These are phyloP conservation scores for Forficula auricularia DNA, from an alignment of 1,140 invertebrate species.

Conservation along the genomic window DNA sequence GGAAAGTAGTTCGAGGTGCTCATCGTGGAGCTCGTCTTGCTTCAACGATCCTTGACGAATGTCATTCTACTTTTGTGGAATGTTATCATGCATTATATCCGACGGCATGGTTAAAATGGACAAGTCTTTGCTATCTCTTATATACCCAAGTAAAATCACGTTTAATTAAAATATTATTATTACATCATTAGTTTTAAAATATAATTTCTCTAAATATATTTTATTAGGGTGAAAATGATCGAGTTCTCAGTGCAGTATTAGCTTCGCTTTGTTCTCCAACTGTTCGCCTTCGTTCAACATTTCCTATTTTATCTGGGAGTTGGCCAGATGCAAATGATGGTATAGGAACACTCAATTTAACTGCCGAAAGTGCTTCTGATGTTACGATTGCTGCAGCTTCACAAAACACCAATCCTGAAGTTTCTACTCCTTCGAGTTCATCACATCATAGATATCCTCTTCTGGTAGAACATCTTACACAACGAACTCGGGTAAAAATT, in stretches of 20 bases:
- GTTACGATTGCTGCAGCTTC: constrained; percentile 3
- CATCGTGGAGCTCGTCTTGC: constrained; percentile 3
- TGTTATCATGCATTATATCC: constrained; percentile 95
- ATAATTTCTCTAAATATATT: constrained; percentile 1
- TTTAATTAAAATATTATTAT: constrained; percentile 49
- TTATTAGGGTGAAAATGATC: constrained; percentile 28
- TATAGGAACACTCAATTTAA: constrained; percentile 21
- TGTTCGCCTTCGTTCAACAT: constrained; percentile 56
- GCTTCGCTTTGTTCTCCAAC: constrained; percentile 63
- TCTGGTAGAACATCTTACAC: constrained; percentile 64
- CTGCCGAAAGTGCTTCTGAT: constrained; percentile 1
- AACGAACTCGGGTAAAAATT: constrained; percentile 40
- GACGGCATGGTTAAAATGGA: constrained; percentile 82
- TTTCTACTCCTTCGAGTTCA: neutral
- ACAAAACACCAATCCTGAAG: neutral
- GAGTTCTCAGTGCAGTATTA: constrained; percentile 60
- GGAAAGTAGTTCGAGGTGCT: constrained; percentile 15
- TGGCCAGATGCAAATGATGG: constrained; percentile 29
- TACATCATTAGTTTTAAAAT: neutral
- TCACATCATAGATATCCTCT: constrained; percentile 40
- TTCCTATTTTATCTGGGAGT: constrained; percentile 40
- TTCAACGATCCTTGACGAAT: constrained; percentile 66
- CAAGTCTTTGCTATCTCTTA: constrained; percentile 71
- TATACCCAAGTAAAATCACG: constrained; percentile 37
- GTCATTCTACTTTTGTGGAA: constrained; percentile 72